phyloP scores from a whole-genome alignment of 2,113 vertebrate species.

The Myiopsitta monachus region DNA sequence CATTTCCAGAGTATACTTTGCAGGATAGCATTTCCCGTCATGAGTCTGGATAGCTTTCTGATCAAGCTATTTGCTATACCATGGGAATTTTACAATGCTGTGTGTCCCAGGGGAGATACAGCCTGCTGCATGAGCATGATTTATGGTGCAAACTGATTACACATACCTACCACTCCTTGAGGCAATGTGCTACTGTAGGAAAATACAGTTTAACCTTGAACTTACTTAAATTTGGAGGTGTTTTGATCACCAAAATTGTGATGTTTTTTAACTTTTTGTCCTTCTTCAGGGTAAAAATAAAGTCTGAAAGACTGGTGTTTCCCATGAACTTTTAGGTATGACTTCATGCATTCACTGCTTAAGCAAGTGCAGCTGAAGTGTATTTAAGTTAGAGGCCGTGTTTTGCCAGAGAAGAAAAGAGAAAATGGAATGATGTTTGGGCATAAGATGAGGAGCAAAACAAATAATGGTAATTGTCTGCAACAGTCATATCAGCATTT shows the following conservation, averaged over 20 bases:
- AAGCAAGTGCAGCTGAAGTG: not conserved
- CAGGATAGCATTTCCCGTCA: not conserved
- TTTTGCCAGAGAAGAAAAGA: not conserved
- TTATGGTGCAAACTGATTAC: not conserved
- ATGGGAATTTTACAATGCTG: not conserved
- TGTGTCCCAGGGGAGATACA: not conserved
- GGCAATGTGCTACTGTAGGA: not conserved
- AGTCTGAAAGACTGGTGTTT: not conserved
- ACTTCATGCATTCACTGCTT: not conserved
- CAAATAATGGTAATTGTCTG: not conserved
- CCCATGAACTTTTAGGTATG: not conserved
- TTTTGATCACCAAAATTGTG: not conserved
- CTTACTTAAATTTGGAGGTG: not conserved
- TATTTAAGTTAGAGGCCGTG: not conserved
- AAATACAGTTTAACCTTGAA: not conserved
- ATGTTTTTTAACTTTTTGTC: not conserved
- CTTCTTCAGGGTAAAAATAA: not conserved
- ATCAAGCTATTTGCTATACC: not conserved
- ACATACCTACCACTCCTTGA: not conserved
- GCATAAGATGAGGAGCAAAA: not conserved
- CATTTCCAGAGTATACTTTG: not conserved
- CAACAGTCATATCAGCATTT: not conserved
- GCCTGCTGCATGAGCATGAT: fast-evolving
- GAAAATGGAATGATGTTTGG: not conserved
- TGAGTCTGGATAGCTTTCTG: not conserved